Evolutionary conservation across 2,797 vertebrate genomes (phyloP).

Genomic region (Garrulus glandarius): DNA sequence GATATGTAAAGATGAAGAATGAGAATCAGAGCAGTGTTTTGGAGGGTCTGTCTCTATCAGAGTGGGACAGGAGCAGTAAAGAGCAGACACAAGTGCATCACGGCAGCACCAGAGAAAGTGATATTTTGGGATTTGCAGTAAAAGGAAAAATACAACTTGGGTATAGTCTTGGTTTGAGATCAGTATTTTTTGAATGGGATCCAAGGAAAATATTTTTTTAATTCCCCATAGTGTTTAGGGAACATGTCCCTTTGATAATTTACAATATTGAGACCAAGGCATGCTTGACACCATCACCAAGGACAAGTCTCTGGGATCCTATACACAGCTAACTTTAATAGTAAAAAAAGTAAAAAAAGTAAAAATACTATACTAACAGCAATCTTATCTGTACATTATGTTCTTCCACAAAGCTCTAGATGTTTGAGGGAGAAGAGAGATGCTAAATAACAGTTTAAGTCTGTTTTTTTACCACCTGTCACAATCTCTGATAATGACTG

Average conservation of each 20-base stretch:
- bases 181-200: background rate
- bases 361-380: background rate
- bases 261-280: background rate
- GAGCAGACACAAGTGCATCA: background rate
- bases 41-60: background rate
- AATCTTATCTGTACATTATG: background rate
- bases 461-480: background rate
- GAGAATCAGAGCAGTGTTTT: background rate
- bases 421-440: background rate
- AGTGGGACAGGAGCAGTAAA: background rate
- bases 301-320: background rate
- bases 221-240: background rate
- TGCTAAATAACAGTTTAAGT: background rate
- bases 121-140: background rate
- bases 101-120: background rate
- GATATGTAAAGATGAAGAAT: background rate
- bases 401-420: background rate
- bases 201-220: background rate
- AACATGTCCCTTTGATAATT: background rate
- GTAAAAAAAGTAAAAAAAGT: background rate
- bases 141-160: background rate
- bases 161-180: background rate
- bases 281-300: background rate
- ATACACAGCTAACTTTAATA: background rate
- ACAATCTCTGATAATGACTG: background rate